phyloP scores from a whole-genome alignment of 2,888 invertebrate species.

The Andricus quercusramuli region DNA sequence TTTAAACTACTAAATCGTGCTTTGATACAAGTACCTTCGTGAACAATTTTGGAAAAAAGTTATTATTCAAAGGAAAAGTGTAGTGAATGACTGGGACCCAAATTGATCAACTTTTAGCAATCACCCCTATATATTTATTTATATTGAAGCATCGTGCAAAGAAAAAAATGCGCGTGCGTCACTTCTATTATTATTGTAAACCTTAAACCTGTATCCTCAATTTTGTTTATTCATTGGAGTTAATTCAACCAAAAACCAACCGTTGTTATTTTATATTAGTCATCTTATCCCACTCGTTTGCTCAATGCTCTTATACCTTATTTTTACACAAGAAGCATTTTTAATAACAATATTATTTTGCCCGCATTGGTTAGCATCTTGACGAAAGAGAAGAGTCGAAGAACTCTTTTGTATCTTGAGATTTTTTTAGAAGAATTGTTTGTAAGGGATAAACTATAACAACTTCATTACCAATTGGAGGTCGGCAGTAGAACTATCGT shows the following conservation, averaged over 20 bases:
- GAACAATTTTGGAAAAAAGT: too few species aligned
- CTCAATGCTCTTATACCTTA: neutral
- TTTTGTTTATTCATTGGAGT: neutral
- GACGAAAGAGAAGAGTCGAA: neutral
- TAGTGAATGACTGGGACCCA: too few species aligned
- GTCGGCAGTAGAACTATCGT: too few species aligned
- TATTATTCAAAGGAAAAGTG: too few species aligned
- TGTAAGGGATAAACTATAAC: neutral
- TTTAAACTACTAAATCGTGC: too few species aligned
- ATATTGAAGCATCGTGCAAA: too few species aligned
- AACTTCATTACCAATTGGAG: too few species aligned
- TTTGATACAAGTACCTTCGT: too few species aligned
- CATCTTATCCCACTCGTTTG: neutral
- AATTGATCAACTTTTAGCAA: too few species aligned
- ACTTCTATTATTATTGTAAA: too few species aligned
- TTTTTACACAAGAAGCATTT: neutral
- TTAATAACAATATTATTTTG: neutral
- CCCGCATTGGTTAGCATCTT: neutral
- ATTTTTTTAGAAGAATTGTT: neutral
- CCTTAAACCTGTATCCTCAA: neutral
- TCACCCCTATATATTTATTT: too few species aligned
- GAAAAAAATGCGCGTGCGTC: too few species aligned
- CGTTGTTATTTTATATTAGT: neutral
- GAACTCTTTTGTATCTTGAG: neutral
- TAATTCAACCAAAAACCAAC: neutral